Conservation (phyloP, 2,113 vertebrate species). For the Nicator chloris region DNA sequence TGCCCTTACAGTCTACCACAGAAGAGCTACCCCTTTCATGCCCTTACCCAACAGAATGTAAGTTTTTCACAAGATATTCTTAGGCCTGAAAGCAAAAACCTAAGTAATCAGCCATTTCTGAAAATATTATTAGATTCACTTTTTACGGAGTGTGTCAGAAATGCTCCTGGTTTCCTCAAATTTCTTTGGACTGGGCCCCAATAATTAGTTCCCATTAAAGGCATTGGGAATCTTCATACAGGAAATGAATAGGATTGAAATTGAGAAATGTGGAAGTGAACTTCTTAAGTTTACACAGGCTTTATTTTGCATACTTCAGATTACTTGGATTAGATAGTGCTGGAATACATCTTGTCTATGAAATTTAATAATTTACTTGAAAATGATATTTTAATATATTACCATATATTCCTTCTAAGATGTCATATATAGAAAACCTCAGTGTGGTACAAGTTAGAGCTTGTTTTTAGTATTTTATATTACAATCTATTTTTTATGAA, state of each 20-base stretch:
- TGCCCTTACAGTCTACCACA: neutral
- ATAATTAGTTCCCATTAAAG: neutral
- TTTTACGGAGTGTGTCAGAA: neutral
- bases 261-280: neutral
- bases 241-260: neutral
- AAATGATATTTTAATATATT: slow-evolving; percentile 35
- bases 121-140: neutral
- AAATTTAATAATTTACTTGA: slow-evolving; percentile 49
- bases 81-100: neutral
- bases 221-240: neutral
- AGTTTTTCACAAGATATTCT: neutral
- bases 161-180: neutral
- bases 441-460: neutral
- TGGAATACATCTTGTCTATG: neutral
- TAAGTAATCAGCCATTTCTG: neutral
- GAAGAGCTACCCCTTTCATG: neutral
- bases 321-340: slow-evolving; percentile 16
- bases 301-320: slow-evolving; percentile 26
- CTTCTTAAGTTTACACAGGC: neutral
- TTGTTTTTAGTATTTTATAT: slow-evolving; percentile 54
- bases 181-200: neutral
- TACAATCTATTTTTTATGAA: slow-evolving; percentile 42
- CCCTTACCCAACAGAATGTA: neutral
- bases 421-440: neutral
- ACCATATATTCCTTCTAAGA: neutral